These are phyloP conservation scores for Litoditis marina DNA, from an alignment of 2,888 invertebrate species.

Conservation along the genomic window DNA sequence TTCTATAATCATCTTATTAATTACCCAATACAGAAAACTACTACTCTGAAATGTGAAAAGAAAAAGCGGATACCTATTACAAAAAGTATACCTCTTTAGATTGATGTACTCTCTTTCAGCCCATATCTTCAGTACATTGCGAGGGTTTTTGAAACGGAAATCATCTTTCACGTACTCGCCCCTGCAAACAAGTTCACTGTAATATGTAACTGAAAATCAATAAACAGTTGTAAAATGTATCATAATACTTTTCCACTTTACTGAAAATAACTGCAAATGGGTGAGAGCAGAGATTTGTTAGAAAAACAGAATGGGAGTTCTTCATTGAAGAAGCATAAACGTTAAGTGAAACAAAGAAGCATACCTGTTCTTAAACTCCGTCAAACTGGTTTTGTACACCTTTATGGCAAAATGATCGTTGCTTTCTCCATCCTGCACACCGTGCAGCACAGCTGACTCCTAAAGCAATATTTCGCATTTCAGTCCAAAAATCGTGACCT, in stretches of 20 bases:
- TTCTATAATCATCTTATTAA: conserved; percentile 22
- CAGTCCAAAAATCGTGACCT: too few species aligned
- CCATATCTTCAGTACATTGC: conserved; percentile 69
- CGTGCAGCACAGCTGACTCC: conserved; percentile 57
- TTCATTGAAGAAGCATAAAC: too few species aligned
- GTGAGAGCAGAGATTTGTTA: neutral
- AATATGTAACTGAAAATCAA: too few species aligned
- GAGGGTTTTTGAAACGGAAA: conserved; percentile 68
- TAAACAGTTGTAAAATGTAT: too few species aligned
- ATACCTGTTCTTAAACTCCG: conserved; percentile 68
- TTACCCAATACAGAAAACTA: too few species aligned
- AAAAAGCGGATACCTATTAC: neutral
- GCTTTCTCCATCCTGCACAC: conserved; percentile 19
- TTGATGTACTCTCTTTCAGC: conserved; percentile 70
- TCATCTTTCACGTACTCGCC: conserved; percentile 69
- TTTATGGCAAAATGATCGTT: conserved; percentile 44
- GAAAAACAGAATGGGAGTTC: neutral
- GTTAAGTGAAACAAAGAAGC: neutral
- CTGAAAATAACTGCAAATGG: neutral
- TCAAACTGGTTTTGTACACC: conserved; percentile 69
- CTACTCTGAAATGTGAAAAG: too few species aligned
- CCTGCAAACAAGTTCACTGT: conserved; percentile 52
- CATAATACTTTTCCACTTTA: too few species aligned
- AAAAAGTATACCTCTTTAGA: conserved; percentile 63
- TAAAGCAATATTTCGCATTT: too few species aligned